Conservation (phyloP, 1,140 invertebrate species). For the Trialeurodes vaporariorum region DNA sequence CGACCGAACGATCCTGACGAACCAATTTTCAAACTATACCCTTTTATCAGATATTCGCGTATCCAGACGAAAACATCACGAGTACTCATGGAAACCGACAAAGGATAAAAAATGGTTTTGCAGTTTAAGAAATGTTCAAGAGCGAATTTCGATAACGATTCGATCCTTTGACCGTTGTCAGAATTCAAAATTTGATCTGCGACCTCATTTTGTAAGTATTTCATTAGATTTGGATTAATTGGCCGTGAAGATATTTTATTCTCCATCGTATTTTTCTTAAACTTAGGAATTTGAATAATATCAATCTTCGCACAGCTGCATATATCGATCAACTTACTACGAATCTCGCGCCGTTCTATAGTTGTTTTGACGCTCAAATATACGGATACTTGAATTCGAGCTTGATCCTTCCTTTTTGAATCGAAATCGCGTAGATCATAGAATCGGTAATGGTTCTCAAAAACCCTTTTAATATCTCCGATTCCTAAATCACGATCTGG, state of each 20-base stretch:
- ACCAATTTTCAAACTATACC: neutral
- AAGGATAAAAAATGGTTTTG: neutral
- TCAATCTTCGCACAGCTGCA: too few relatives aligned
- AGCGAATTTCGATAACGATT: neutral
- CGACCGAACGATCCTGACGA: neutral
- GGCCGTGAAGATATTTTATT: too few relatives aligned
- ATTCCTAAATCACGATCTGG: neutral
- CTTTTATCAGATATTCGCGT: neutral
- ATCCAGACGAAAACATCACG: neutral
- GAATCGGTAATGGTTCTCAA: neutral
- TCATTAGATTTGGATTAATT: neutral
- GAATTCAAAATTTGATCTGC: neutral
- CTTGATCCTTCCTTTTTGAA: too few relatives aligned
- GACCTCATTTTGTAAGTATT: neutral
- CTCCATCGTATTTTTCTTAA: too few relatives aligned
- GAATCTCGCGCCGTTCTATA: too few relatives aligned
- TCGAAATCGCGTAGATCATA: neutral
- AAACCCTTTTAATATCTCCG: neutral
- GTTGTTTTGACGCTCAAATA: too few relatives aligned
- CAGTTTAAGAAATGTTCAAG: neutral
- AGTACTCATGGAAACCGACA: neutral
- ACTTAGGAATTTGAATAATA: too few relatives aligned
- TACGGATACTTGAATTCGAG: too few relatives aligned
- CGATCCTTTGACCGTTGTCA: neutral
- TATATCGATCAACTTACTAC: too few relatives aligned